Evolutionary conservation across 1,140 invertebrate genomes (phyloP).

Genomic region (Anoplolepis gracilipes): DNA sequence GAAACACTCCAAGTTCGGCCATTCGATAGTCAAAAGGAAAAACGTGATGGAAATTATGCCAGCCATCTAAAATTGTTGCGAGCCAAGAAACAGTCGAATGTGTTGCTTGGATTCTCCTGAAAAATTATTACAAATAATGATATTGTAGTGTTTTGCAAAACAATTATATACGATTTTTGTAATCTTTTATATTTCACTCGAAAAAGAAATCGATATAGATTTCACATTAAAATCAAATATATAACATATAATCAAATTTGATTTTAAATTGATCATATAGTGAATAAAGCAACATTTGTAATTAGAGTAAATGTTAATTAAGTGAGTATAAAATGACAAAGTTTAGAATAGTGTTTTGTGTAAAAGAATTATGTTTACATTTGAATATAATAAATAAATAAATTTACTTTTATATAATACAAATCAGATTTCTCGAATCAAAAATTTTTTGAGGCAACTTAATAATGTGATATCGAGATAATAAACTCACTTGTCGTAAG

Average conservation of each 20-base stretch:
- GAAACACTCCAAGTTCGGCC: slow-evolving; percentile 90
- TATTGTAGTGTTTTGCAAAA: neutral
- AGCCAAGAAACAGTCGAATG: slow-evolving; percentile 12
- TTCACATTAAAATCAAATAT: neutral
- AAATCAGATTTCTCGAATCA: neutral
- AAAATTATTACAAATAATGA: slow-evolving; percentile 1
- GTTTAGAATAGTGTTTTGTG: no score
- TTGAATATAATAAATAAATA: neutral
- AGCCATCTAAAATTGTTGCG: slow-evolving; percentile 89
- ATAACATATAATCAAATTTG: neutral
- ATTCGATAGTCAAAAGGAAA: slow-evolving; percentile 97
- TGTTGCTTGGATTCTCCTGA: slow-evolving; percentile 43
- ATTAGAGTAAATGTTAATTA: neutral
- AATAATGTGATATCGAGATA: neutral
- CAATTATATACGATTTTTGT: neutral
- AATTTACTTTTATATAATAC: neutral
- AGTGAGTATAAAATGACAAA: neutral
- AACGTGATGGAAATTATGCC: slow-evolving; percentile 97
- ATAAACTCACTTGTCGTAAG: slow-evolving; percentile 84
- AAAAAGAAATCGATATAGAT: neutral
- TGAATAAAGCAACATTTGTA: neutral
- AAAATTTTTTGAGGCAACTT: neutral
- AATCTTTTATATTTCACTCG: neutral
- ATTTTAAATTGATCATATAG: neutral
- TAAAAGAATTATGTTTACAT: neutral